phyloP scores from a whole-genome alignment of 1,140 invertebrate genomes.

The Lordiphosa mommai region DNA sequence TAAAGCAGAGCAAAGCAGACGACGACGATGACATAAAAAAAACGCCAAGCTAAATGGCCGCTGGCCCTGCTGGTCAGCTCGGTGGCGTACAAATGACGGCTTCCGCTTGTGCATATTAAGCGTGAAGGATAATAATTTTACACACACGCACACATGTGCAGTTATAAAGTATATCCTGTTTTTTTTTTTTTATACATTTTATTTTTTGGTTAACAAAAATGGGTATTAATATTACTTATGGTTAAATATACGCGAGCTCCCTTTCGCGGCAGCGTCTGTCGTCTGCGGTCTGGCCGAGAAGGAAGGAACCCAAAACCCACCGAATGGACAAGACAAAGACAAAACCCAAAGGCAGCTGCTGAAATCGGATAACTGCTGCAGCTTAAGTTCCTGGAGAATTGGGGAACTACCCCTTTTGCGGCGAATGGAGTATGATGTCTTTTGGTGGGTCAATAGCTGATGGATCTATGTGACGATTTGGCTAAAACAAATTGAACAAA shows the following conservation, averaged over 20 bases:
- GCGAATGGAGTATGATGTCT: too few species aligned
- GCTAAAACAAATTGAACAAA: too few species aligned
- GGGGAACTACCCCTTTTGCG: background rate
- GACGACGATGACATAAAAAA: conserved; percentile 9
- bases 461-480: too few species aligned
- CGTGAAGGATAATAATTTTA: conserved; percentile 77
- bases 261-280: conserved; percentile 41
- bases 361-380: background rate
- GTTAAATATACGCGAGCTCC: conserved; percentile 66
- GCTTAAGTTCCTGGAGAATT: background rate
- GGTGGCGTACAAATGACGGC: conserved; percentile 73
- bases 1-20: background rate
- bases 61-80: conserved; percentile 59
- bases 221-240: conserved; percentile 78
- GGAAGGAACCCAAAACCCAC: background rate
- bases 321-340: background rate
- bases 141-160: conserved; percentile 41
- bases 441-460: too few species aligned
- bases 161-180: conserved; percentile 43
- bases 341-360: background rate
- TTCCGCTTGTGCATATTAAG: conserved; percentile 77
- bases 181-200: conserved; percentile 20
- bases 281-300: conserved; percentile 34
- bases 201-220: conserved; percentile 52
- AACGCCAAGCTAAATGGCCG: conserved; percentile 67